These are phyloP conservation scores for Macrobrachium nipponense DNA, from an alignment of 1,140 invertebrate species.

Conservation along the genomic window DNA sequence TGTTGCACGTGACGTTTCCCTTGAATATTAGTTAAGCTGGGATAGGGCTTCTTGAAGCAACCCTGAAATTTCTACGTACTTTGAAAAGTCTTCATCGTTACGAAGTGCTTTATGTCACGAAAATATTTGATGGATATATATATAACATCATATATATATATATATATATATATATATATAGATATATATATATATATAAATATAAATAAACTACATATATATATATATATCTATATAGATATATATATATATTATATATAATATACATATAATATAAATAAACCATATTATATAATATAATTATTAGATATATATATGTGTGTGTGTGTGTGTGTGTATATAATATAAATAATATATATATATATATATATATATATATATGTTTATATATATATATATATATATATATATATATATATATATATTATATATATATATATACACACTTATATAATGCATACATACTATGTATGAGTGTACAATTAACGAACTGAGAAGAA, in stretches of 20 bases:
- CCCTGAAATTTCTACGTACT: too few relatives aligned
- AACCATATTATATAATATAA: neutral
- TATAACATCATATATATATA: neutral
- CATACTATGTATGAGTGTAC: neutral
- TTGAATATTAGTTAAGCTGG: too few relatives aligned
- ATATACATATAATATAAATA: neutral
- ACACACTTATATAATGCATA: neutral
- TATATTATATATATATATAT: neutral
- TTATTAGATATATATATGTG: slow-evolving; percentile 8
- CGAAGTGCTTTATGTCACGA: too few relatives aligned
- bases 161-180: slow-evolving; percentile 10
- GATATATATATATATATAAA: slow-evolving; percentile 16
- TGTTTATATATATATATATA: neutral
- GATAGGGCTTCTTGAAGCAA: too few relatives aligned
- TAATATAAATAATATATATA: too few relatives aligned
- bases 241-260: neutral
- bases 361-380: neutral
- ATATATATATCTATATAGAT: neutral
- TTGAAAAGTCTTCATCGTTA: too few relatives aligned
- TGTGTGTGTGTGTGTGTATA: slow-evolving; percentile 14
- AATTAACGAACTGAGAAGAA: too few relatives aligned
- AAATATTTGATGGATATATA: neutral
- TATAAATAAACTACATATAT: neutral
- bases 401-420: neutral
- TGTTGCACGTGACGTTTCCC: too few relatives aligned